A percentile compares a stretch with the other conserved stretches of the same genome.
Conservation (phyloP, 2,797 vertebrate species). For the Tolypeutes matacus region DNA sequence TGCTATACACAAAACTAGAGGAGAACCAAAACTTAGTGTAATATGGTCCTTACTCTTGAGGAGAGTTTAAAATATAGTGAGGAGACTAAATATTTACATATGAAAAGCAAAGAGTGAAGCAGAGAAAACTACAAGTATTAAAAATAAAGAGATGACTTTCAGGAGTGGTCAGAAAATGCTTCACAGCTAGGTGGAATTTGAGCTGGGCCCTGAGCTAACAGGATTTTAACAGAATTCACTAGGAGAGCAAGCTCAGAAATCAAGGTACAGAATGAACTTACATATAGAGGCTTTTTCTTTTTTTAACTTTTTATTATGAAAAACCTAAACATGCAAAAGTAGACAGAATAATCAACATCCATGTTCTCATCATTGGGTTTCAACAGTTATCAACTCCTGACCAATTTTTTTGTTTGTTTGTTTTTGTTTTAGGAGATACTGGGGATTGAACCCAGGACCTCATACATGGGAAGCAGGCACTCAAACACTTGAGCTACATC, state of each 20-base stretch:
- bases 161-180: slow-evolving; percentile 12
- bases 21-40: background rate
- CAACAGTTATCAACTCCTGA: background rate
- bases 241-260: background rate
- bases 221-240: slow-evolving; percentile 32
- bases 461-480: too few species aligned
- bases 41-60: background rate
- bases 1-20: background rate
- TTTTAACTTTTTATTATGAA: background rate
- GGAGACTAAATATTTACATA: background rate
- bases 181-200: background rate
- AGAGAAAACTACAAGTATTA: slow-evolving; percentile 11
- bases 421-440: too few species aligned
- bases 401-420: background rate
- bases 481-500: too few species aligned
- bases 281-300: background rate
- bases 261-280: background rate
- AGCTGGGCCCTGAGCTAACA: background rate
- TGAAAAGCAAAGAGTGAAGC: background rate
- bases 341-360: background rate
- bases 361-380: background rate
- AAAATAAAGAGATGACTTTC: slow-evolving; percentile 43
- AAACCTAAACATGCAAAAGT: slow-evolving; percentile 23
- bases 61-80: background rate
- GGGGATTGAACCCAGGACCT: too few species aligned